Evolutionary conservation across 2,797 vertebrate genomes (phyloP).

Genomic region (Acanthurus leucopareius): DNA sequence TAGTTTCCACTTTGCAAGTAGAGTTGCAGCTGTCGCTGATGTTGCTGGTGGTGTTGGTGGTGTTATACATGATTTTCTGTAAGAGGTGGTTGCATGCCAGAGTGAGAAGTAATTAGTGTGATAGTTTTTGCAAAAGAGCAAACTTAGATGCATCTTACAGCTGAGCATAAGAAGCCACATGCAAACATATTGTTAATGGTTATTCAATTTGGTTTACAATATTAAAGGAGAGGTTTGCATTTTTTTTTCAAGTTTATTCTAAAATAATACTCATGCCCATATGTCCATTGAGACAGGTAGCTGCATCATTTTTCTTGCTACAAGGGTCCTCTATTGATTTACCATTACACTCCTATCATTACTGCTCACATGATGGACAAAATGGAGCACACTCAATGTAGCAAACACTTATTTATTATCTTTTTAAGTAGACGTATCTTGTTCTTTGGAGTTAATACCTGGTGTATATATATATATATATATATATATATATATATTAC

Average conservation of each 20-base stretch:
- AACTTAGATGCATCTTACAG: neutral
- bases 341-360: too few relatives aligned
- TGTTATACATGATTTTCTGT: conserved; percentile 32
- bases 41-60: neutral
- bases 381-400: too few relatives aligned
- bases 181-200: neutral
- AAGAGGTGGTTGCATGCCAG: neutral
- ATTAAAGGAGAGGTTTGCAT: neutral
- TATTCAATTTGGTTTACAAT: neutral
- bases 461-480: too few relatives aligned
- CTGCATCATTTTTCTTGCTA: too few relatives aligned
- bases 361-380: too few relatives aligned
- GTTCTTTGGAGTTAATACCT: too few relatives aligned
- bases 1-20: fast-evolving
- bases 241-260: neutral
- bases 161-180: neutral
- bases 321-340: too few relatives aligned
- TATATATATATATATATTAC: too few relatives aligned
- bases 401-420: too few relatives aligned
- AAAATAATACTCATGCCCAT: neutral
- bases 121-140: conserved; percentile 1
- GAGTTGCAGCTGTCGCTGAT: neutral
- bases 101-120: neutral
- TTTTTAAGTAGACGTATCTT: too few relatives aligned
- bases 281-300: neutral